phyloP scores from a whole-genome alignment of 2,797 vertebrate species.

The Cirrhinus mrigala region DNA sequence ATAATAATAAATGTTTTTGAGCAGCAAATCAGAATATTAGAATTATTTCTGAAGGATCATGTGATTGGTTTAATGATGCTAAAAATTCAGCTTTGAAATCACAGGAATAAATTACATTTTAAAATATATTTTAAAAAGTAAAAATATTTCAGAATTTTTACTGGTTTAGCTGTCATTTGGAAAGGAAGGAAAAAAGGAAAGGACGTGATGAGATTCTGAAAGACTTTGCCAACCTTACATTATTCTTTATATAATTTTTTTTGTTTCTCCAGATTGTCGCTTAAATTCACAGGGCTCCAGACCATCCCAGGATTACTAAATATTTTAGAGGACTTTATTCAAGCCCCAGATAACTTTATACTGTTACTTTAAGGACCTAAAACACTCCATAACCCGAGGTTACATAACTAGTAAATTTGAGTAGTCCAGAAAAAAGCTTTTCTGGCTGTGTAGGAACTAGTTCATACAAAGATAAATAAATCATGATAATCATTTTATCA shows the following conservation, averaged over 20 bases:
- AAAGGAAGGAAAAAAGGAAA: too few relatives aligned
- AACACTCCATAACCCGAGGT: background rate
- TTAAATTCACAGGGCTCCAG: background rate
- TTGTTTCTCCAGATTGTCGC: background rate
- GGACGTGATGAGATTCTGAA: too few relatives aligned
- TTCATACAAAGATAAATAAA: background rate
- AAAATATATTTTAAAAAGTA: too few relatives aligned
- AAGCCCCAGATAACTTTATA: background rate
- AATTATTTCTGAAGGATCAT: too few relatives aligned
- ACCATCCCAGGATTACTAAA: background rate
- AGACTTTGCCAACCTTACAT: background rate
- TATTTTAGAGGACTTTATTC: background rate
- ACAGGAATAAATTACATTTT: too few relatives aligned
- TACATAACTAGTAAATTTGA: background rate
- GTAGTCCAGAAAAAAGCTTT: background rate
- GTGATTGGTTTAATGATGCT: too few relatives aligned
- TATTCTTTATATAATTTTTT: background rate
- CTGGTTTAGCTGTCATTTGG: too few relatives aligned
- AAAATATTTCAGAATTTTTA: too few relatives aligned
- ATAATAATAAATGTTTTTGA: too few relatives aligned
- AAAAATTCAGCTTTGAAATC: too few relatives aligned
- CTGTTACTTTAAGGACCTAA: background rate
- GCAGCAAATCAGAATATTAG: too few relatives aligned
- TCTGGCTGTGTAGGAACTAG: background rate
- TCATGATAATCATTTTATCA: background rate